Evolutionary conservation across 1,140 invertebrate species (phyloP), one percentile per base, ranked within the genome.

Genomic region (Drosophila orosa): DNA sequence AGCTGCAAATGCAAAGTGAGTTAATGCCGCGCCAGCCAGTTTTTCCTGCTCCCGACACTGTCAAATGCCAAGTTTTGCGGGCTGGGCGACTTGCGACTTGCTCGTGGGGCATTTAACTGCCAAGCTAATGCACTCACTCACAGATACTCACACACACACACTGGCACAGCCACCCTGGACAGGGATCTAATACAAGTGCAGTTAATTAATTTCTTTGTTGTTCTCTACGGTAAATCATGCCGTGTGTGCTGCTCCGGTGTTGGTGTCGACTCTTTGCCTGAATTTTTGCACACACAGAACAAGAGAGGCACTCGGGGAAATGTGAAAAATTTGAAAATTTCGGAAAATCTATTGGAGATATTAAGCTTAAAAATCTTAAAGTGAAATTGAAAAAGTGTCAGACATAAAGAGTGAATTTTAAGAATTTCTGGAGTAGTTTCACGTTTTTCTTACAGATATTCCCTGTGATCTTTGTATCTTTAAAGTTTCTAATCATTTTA

Each of bases 181-280:
- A 71, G 68, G 42, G 40, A 57, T 47, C 66, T 57, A 71, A 87
- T 77, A 89, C 85, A 68, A 71, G 77, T 78, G 77, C 73, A 90
- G 84, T 90, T 89, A 85, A 89, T 89, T 89, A 89, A 89, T 89
- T 89, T 89, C 84, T 89, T 89, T 89, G 84, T 89, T 89, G 84
- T 89, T 85, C 62, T 89, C 85, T 90, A 89, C 80, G 84, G 80
- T 89, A 90, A 89, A 89, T 89, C 84, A 89, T 89, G 77, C 61
- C 71, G 63, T 85, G 80, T 83, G 73, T 85, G 55, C 48, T 73
- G 42, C 50, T 55, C 48, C 48, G 39, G 25, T 61, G 48, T 37
- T 78, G 54, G 25, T 61, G 47, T 37, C 42, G 66, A 9, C 31
- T 71, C 52, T 45, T 59, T 22, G 44, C 62, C 57, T 71, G 78